Evolutionary conservation across 1,140 invertebrate species (phyloP).

Genomic region (Calliphora vicina): DNA sequence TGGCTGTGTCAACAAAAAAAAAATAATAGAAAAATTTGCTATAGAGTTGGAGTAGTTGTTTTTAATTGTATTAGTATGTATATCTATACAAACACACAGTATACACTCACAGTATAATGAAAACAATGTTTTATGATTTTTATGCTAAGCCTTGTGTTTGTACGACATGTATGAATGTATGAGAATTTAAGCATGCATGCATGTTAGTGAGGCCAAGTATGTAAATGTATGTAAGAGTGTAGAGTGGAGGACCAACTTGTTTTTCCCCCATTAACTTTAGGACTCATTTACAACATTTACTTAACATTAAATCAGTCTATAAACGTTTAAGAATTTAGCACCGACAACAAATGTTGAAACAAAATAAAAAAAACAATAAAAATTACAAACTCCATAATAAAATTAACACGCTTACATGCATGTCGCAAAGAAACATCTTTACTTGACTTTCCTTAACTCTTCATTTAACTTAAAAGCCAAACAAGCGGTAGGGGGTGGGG

Average conservation of each 20-base stretch:
- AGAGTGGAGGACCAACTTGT: background rate
- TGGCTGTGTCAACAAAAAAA: background rate
- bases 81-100: background rate
- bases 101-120: background rate
- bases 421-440: background rate
- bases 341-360: background rate
- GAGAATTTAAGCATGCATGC: background rate
- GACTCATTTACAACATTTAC: constrained; percentile 36
- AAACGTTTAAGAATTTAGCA: constrained; percentile 39
- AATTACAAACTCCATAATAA: constrained; percentile 23
- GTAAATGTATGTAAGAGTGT: background rate
- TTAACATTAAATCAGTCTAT: constrained; percentile 42
- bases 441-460: no score
- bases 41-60: background rate
- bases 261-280: constrained; percentile 36
- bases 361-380: background rate
- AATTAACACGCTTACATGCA: constrained; percentile 18
- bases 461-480: no score
- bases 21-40: background rate
- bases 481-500: no score
- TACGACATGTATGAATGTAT: background rate
- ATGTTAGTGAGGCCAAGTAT: no score
- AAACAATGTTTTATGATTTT: constrained; percentile 2
- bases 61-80: background rate
- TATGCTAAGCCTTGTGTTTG: background rate